Evolutionary conservation across 2,888 invertebrate species (phyloP), one percentile per base, ranked within the genome.

Genomic region (Actias luna): DNA sequence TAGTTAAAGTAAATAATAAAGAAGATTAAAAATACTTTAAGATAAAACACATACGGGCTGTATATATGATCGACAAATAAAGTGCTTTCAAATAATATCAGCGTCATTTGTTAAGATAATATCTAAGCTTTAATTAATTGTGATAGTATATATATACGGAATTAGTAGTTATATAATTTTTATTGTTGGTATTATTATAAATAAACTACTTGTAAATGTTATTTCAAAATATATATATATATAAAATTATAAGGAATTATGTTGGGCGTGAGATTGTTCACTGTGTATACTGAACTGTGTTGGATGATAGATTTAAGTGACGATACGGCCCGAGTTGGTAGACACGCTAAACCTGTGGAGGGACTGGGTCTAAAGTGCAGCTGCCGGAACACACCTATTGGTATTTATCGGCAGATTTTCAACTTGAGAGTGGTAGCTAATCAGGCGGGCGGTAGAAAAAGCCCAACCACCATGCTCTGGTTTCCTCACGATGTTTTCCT

Each of bases 121-220:
- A 65, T 72, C 73, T 71, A 78, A 76, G 85, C 85, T 85, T 85
- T 85, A 85, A 84, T 69, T 68, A 77, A 83, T 83, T 84, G 85
- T 85, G 84, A 85, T 85, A 85, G 78, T 65, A 68, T 76, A 75
- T 55, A 33, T 68, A 62, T 60, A 64, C 59, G 60, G 0, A 61
- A 8, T n/a, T n/a, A n/a, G 55, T 52, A 36, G 50, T 35, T 5
- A 5, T 61, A 61, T 62, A 60, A 57, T 62, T 36, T 46, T 35
- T 50, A 22, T 50, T 60, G 31, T 60, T 52, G 25, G 33, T 50
- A 33, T 14, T 33, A 35, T 25, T 22, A 50, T 33, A n/a, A 55
- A 55, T 12, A 46, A 33, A 46, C 1, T 46, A 46, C 42, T 42
- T 42, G 8, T 18, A 42, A 18, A n/a, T 42, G 42, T 42, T 42